Conservation (phyloP, 2,113 vertebrate species). For the Neodontobutis hainanensis region DNA sequence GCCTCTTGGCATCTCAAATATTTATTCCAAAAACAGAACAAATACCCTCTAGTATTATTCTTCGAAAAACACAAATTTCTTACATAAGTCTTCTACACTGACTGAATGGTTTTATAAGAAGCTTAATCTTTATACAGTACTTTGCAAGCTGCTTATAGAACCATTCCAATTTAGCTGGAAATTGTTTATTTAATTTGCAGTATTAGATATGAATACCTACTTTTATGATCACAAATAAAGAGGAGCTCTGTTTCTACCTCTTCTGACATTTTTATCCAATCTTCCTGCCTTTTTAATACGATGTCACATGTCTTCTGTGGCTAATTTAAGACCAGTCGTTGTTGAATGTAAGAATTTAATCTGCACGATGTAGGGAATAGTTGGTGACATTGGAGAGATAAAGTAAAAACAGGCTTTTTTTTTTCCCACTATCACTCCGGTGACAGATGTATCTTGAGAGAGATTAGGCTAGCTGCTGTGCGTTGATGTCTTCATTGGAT, state of each 20-base stretch:
- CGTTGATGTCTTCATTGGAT: constrained; percentile 51
- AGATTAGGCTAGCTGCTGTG: constrained; percentile 34
- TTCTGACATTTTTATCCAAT: not conserved
- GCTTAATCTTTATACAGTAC: not conserved
- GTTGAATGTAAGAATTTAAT: constrained; percentile 26
- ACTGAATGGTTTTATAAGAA: not conserved
- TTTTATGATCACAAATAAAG: constrained; percentile 4
- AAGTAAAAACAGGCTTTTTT: constrained; percentile 37
- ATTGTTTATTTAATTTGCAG: not conserved
- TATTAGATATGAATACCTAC: constrained; percentile 7
- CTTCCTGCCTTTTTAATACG: not conserved
- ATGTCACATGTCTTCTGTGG: not conserved
- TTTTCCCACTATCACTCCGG: constrained; percentile 27
- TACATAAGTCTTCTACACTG: not conserved
- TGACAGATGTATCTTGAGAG: constrained; percentile 53
- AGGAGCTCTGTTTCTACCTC: not conserved
- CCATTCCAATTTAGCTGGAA: not conserved
- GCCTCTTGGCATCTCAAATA: too few species aligned
- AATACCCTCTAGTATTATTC: too few species aligned
- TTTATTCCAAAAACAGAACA: too few species aligned
- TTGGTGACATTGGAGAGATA: constrained; percentile 23
- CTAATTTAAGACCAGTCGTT: constrained; percentile 14
- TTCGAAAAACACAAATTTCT: not conserved
- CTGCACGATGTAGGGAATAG: constrained; percentile 10
- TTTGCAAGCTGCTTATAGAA: not conserved